Evolutionary conservation across 2,888 invertebrate species (phyloP), one percentile per base, ranked within the genome.

Genomic region (Onchidella celtica): DNA sequence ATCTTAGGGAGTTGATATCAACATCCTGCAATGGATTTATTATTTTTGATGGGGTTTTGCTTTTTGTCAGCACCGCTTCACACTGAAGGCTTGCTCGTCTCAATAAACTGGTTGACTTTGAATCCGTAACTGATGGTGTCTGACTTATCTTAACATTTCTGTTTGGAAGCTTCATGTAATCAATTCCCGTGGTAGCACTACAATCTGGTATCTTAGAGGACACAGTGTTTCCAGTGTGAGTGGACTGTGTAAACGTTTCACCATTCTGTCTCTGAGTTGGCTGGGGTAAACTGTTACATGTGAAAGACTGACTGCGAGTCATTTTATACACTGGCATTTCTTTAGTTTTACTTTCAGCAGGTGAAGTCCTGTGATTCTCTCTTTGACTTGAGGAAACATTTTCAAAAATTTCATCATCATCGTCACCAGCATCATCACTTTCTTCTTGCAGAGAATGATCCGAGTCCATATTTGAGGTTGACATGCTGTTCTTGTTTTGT

Each of bases 41-140:
- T 2, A 66, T 59, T 36, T 68, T 73, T 3, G 17, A 59, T 11
- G 70, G n/a, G 32, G 40, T 29, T 11, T 3, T 72, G 21, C 27
- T 29, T 32, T 63, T 57, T n/a, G 79, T 79, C 21, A 79, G 32
- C 32, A 79, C 73, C 6, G 79, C 55, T 38, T 79, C 79, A 59
- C 79, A 72, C 47, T 68, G 73, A 68, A 80, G 57, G 47, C 80
- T 80, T 17, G 80, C 72, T 36, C 74, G 47, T 21, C 80, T 70
- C 27, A 74, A 36, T 29, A 74, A 47, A 36, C 27, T 34, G 32
- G 40, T 2, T 9, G 65, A 55, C n/a, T 57, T 27, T 29, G n/a
- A 11, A n/a, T 57, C 32, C n/a, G 55, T 29, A 47, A 6, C 47
- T 17, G 17, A 6, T 47, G 47, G 47, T 6, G 6, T 17, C 47